Evolutionary conservation across 2,113 vertebrate species (phyloP).

Genomic region (Nyctibius bracteatus): DNA sequence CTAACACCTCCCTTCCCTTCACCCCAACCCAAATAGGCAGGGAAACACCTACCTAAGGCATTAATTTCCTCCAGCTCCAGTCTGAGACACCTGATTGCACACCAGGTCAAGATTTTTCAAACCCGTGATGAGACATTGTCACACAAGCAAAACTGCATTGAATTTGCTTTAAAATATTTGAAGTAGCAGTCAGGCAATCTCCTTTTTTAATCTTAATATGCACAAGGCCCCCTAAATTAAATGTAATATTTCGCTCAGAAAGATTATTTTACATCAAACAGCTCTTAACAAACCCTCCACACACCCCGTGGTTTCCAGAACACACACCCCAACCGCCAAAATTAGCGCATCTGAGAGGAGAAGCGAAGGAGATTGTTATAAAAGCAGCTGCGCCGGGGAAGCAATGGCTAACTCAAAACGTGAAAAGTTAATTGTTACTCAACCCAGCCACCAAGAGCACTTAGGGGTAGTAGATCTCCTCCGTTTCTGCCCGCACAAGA

Average conservation of each 20-base stretch:
- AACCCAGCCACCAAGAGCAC: background rate
- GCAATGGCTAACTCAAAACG: background rate
- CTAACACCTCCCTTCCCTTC: background rate
- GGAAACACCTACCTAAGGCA: background rate
- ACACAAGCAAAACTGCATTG: background rate
- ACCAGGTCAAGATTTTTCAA: background rate
- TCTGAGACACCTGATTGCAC: background rate
- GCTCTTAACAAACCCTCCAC: background rate
- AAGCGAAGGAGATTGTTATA: background rate
- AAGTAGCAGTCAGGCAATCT: background rate
- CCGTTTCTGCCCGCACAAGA: slow-evolving; percentile 26
- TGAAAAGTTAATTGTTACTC: slow-evolving; percentile 61
- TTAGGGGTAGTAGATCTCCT: background rate
- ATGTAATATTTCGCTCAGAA: background rate
- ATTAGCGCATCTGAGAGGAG: background rate
- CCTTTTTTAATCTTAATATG: background rate
- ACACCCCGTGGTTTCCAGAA: background rate
- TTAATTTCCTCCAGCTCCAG: background rate
- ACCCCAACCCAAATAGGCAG: background rate
- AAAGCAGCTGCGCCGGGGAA: slow-evolving; percentile 44
- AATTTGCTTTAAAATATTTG: background rate
- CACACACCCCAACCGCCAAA: background rate
- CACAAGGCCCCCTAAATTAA: background rate
- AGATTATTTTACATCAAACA: background rate
- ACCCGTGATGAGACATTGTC: background rate